Conservation (phyloP, 2,888 invertebrate species). For the Lobophora halterata region DNA sequence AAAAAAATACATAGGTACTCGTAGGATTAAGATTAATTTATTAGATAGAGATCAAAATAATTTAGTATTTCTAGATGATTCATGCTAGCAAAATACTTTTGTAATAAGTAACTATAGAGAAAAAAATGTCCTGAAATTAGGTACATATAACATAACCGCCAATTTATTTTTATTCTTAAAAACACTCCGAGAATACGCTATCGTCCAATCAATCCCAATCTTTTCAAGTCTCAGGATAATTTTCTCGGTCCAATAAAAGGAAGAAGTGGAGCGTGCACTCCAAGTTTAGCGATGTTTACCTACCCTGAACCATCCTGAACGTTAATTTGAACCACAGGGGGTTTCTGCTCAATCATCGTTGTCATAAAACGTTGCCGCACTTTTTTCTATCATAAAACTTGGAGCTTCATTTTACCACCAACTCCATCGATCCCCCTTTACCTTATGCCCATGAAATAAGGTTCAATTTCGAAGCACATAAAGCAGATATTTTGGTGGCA, state of each 20-base stretch:
- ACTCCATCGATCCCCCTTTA: constrained; percentile 7
- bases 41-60: too few relatives aligned
- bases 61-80: too few relatives aligned
- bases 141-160: too few relatives aligned
- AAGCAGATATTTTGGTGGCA: constrained; percentile 10
- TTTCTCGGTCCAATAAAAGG: neutral
- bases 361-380: constrained; percentile 36
- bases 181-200: too few relatives aligned
- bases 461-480: constrained; percentile 12
- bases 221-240: constrained; percentile 2
- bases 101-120: too few relatives aligned
- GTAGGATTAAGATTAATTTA: too few relatives aligned
- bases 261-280: neutral
- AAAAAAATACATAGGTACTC: too few relatives aligned
- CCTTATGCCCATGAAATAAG: constrained; percentile 21
- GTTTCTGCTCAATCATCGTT: constrained; percentile 48
- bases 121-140: too few relatives aligned
- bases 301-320: constrained; percentile 15
- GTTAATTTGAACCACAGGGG: constrained; percentile 46
- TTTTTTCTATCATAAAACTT: constrained; percentile 36
- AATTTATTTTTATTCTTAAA: too few relatives aligned
- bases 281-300: neutral
- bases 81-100: too few relatives aligned
- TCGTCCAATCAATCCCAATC: too few relatives aligned
- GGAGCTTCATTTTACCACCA: constrained; percentile 17